These are phyloP conservation scores for Euura saliciscinereae DNA, from an alignment of 1,140 invertebrate genomes.

Conservation along the genomic window DNA sequence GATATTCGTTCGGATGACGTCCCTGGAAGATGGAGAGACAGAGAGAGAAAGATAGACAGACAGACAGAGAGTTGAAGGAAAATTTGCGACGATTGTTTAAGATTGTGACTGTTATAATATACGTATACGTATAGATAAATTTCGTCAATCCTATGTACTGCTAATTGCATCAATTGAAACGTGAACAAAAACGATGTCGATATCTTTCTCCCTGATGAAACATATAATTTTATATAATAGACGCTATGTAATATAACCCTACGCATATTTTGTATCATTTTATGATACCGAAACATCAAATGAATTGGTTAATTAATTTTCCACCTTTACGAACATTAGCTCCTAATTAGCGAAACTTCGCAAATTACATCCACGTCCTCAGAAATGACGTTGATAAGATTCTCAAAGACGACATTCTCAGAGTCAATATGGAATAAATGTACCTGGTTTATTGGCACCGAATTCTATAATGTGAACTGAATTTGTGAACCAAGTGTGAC, in stretches of 20 bases:
- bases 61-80: not conserved
- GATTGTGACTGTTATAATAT: too few species aligned
- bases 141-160: not conserved
- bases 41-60: conserved; percentile 8
- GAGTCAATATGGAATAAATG: too few species aligned
- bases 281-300: not conserved
- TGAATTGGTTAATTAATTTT: not conserved
- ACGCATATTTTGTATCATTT: not conserved
- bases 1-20: too few species aligned
- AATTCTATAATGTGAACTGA: too few species aligned
- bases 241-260: not conserved
- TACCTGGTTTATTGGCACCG: too few species aligned
- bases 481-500: not conserved
- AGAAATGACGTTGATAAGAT: too few species aligned
- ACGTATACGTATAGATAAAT: too few species aligned
- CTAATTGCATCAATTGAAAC: not conserved
- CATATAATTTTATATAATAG: too few species aligned
- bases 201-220: not conserved
- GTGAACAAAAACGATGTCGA: not conserved
- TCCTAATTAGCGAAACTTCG: not conserved
- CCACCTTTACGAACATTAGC: not conserved
- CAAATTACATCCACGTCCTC: too few species aligned
- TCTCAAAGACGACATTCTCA: too few species aligned
- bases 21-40: conserved; percentile 36
- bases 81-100: not conserved